Evolutionary conservation across 2,113 vertebrate species (phyloP), one percentile per base, ranked within the genome.

Genomic region (Helogale parvula): DNA sequence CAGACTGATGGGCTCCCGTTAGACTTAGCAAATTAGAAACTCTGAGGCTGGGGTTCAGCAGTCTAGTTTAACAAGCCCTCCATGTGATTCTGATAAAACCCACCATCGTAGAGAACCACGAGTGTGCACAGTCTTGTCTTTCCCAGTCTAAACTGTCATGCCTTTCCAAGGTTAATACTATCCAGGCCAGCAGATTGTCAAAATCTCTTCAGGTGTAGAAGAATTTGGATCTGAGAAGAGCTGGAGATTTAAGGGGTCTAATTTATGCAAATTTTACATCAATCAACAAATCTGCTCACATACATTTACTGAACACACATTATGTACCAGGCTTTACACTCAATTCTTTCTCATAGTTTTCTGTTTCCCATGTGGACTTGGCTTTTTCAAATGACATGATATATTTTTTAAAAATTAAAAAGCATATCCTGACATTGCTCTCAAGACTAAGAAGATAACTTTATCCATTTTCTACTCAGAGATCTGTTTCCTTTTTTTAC

Each of bases 361-460:
- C n/a, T 72, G 6, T 79, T 81, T 79, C 6, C 86, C 31, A 54
- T 1, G 0, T 71, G 14, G 12, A 1, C 11, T 31, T 83, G 13
- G 4, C 25, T 88, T 93, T 77, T 92, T 60, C 54, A 81, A 90
- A 77, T 71, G 47, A 31, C 27, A 90, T 79, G 23, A 5, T 33
- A 69, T 38, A 17, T 60, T 77, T 47, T 47, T 17, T 1, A 15
- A 52, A 79, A 91, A 83, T 79, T 79, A 33, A 3, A 9, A 45
- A 9, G 29, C 66, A 85, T 83, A 54, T 38, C 71, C n/a, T 92
- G 33, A 77, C 19, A 35, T 95, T 92, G 31, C 12, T 87, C 15
- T 95, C 88, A 63, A 95, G 76, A 68, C n/a, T 11, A 29, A 50
- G 52, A 77, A 52, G 68, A 90, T 63, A 72, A 84, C 63, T 81